phyloP scores from a whole-genome alignment of 2,797 vertebrate species.

The Tolypeutes matacus region DNA sequence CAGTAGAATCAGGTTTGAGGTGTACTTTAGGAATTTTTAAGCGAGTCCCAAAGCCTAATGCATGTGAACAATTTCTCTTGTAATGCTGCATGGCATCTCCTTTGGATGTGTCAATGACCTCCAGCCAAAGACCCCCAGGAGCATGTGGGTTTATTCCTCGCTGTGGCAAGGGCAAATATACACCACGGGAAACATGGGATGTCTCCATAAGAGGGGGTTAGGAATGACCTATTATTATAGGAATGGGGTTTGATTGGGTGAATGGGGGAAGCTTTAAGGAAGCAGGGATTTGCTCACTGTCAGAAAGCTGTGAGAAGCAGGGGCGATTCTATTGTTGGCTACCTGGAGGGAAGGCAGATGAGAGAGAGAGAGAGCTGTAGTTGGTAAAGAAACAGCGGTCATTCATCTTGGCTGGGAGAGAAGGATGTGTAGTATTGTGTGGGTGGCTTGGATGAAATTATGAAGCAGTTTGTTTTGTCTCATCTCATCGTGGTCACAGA shows the following conservation, averaged over 20 bases:
- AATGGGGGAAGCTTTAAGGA: background rate
- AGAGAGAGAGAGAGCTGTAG: background rate
- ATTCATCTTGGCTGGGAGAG: too few species aligned
- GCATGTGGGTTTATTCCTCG: background rate
- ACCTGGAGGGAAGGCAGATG: background rate
- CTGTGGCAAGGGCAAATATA: background rate
- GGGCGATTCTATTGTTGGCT: background rate
- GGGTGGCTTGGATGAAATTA: background rate
- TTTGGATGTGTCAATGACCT: background rate
- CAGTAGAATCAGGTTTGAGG: background rate
- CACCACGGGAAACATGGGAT: rapidly evolving
- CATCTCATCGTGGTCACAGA: background rate
- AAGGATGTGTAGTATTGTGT: background rate
- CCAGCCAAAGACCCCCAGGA: background rate
- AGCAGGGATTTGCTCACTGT: background rate
- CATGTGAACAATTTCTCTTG: background rate
- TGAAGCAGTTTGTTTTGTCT: background rate
- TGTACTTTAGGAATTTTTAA: background rate
- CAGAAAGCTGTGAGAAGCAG: background rate
- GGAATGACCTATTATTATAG: background rate
- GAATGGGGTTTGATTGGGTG: background rate
- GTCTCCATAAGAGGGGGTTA: background rate
- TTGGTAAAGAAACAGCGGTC: too few species aligned
- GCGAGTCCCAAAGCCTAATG: background rate
- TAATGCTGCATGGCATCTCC: background rate